phyloP scores from a whole-genome alignment of 2,113 vertebrate genomes.

The Scartelaos histophorus region DNA sequence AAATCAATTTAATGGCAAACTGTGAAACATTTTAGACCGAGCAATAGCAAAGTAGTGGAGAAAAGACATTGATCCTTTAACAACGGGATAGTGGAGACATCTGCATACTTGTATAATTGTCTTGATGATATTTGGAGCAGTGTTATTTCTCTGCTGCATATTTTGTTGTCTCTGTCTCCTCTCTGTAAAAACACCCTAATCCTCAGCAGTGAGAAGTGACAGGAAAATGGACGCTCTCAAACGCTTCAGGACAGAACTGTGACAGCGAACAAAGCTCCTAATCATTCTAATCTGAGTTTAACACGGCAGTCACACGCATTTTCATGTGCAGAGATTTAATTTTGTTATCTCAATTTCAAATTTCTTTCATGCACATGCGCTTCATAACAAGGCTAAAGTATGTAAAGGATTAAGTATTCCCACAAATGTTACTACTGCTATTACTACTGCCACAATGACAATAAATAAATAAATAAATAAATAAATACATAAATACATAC shows the following conservation, averaged over 20 bases:
- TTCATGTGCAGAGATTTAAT: neutral
- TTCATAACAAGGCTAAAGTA: too few species aligned
- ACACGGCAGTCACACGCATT: neutral
- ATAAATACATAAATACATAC: too few species aligned
- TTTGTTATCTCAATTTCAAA: too few species aligned
- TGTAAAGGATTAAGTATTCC: too few species aligned
- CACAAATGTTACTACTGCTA: too few species aligned
- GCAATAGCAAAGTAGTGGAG: too few species aligned
- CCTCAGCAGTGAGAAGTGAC: neutral
- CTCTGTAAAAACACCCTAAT: constrained; percentile 8
- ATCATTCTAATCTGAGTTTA: constrained; percentile 5
- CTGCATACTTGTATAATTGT: neutral
- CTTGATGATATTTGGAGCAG: neutral
- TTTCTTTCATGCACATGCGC: too few species aligned
- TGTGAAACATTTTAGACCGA: too few species aligned
- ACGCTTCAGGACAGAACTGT: neutral
- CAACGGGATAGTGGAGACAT: neutral
- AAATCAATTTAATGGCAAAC: too few species aligned
- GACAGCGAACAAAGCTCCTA: neutral
- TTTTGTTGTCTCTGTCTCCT: neutral
- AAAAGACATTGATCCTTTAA: too few species aligned
- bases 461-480: too few species aligned
- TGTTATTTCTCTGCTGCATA: neutral
- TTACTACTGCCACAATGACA: too few species aligned
- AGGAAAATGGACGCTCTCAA: constrained; percentile 13